Evolutionary conservation across 2,797 vertebrate species (phyloP).

Genomic region (Gephyroberyx darwinii): DNA sequence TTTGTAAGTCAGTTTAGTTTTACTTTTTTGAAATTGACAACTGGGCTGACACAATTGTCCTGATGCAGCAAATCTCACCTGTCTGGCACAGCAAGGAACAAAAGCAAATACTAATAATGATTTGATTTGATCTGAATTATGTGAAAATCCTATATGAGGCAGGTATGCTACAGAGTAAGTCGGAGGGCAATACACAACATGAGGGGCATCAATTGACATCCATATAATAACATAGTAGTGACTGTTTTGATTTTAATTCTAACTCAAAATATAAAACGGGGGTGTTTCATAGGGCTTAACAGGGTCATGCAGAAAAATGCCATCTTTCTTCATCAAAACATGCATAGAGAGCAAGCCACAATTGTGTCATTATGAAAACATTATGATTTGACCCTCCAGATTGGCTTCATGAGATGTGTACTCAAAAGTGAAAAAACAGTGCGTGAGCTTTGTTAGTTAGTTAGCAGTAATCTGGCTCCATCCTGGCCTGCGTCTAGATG

Average conservation of each 20-base stretch:
- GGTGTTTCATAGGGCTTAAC: no score
- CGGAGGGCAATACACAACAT: not conserved
- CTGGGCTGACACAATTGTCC: not conserved
- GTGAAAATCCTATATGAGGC: no score
- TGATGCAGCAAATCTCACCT: not conserved
- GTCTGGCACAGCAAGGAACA: not conserved
- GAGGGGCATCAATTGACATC: not conserved
- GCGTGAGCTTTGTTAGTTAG: constrained; percentile 20
- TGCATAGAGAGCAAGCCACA: no score
- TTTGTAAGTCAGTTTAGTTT: not conserved
- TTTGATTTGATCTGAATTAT: no score
- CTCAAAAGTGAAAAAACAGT: constrained; percentile 15
- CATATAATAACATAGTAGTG: not conserved
- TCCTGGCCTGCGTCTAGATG: constrained; percentile 27
- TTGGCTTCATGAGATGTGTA: constrained; percentile 13
- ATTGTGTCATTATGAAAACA: no score
- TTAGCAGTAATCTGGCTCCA: constrained; percentile 36
- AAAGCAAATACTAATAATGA: not conserved
- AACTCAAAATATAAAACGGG: not conserved
- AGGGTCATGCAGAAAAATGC: no score
- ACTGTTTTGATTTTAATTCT: not conserved
- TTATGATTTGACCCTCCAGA: constrained; percentile 12
- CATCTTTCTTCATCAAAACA: no score
- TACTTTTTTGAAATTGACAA: not conserved
- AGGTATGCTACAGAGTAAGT: no score